phyloP scores from a whole-genome alignment of 2,888 invertebrate genomes.

The Euzetes globulus region DNA sequence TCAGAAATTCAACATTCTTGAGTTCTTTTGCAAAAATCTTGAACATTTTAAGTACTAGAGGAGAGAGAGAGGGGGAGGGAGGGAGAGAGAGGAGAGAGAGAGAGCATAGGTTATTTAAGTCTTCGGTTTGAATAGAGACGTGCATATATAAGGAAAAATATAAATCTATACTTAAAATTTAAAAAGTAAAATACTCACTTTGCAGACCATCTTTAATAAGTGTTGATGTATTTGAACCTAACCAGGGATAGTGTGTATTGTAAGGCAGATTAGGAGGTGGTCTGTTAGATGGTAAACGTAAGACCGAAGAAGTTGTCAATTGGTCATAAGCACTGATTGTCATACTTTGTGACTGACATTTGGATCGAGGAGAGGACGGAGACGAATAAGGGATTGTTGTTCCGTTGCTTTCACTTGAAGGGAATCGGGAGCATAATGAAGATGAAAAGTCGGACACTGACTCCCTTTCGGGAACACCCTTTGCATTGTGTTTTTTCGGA shows the following conservation, averaged over 20 bases:
- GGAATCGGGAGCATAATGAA: constrained; percentile 30
- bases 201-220: constrained; percentile 10
- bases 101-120: too few relatives aligned
- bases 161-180: too few relatives aligned
- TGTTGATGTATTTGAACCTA: neutral
- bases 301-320: constrained; percentile 44
- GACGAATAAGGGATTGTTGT: constrained; percentile 32
- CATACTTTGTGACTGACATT: constrained; percentile 16
- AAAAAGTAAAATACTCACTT: neutral
- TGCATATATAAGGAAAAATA: too few relatives aligned
- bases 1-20: too few relatives aligned
- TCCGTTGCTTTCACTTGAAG: constrained; percentile 29
- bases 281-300: constrained; percentile 56
- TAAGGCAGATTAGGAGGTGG: constrained; percentile 54
- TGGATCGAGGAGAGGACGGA: constrained; percentile 36
- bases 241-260: constrained; percentile 35
- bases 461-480: neutral
- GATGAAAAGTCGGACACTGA: constrained; percentile 1
- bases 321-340: constrained; percentile 37
- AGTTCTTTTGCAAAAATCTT: too few relatives aligned
- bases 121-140: too few relatives aligned
- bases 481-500: constrained; percentile 32
- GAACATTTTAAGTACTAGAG: too few relatives aligned
- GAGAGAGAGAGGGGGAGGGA: too few relatives aligned
- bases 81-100: too few relatives aligned